Evolutionary conservation across 2,797 vertebrate genomes (phyloP), one percentile per base, ranked within the genome.

Genomic region (Eidolon dupreanum): DNA sequence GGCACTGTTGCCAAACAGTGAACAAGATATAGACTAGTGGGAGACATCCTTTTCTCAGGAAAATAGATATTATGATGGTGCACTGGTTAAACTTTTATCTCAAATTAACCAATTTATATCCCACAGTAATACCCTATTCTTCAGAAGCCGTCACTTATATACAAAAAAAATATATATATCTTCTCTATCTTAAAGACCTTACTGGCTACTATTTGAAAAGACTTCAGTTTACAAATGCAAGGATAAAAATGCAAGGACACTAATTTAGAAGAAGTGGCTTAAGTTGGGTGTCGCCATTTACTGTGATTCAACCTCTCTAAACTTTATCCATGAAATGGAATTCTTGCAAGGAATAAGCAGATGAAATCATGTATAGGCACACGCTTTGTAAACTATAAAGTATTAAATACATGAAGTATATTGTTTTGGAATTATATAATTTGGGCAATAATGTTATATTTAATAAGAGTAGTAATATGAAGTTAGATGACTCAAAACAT

Each of bases 291-390:
- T 87, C 43, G 82, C 10, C 13, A 41, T 73, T 86, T 70, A 38
- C 51, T 68, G 61, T 51, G 77, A 85, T 43, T 36, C 61, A 85
- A 0, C 19, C 31, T 51, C n/a, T 87, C 55, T 65, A 70, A 57
- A 43, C 28, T 94, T 82, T 70, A 57, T 28, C 65, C 74, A 61
- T 16, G 83, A 87, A 83, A 74, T 77, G 6, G 6, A 16, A 83
- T 55, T 90, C 70, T 96, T 90, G 74, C 20, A 78, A 88, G 68
- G 24, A 88, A 73, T 43, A 66, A 93, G 55, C 73, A 82, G 63
- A 82, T 78, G 11, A 81, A 88, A 63, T 90, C 36, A 59, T 20
- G 8, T 46, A 24, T 57, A 46, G 41, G 43, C 9, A 68, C 19
- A 20, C 81, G 26, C 86, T 90, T 94, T 84, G 31, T 79, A 65